Base-by-base conservation (phyloP, 2,888 invertebrate genomes). In the Nomada hirtipes region DNA sequence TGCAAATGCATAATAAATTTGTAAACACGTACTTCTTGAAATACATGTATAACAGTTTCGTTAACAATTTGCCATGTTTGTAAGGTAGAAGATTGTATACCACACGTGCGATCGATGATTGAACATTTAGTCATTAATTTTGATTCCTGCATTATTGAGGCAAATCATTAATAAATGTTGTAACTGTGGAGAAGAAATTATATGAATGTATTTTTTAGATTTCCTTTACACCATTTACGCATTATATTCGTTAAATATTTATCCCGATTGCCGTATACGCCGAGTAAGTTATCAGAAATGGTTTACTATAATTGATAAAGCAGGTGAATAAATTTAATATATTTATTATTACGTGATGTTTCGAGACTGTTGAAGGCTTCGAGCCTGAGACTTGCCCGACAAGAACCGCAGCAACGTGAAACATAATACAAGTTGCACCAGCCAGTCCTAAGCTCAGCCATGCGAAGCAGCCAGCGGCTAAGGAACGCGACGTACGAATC, bases 341-440 rank as follows among this genome's bases (percentile, higher is more conserved):
- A 80, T 79, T 87, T 79, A 82, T 73, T 80, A 77, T 86, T 78
- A 81, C 75, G 76, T 76, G 84, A 86, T 80, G 83, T 87, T 89
- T 86, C 60, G 72, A 78, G 79, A 76, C 79, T 86, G 86, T 86
- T 86, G 86, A 88, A 86, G 82, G 73, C 71, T 79, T 76, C 61
- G 87, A 85, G 80, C 84, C 78, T 81, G 71, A 79, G 88, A 91
- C 89, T 90, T 85, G 90, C 89, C 90, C 90, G 91, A 91, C 91
- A 91, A 92, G 92, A 93, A 93, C 93, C 93, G 91, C 93, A 93
- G 90, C 89, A 90, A 92, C 91, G 90, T 93, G 93, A 93, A 93
- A 93, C 91, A 92, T 93, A 93, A 93, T 93, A 91, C 93, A 93
- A 92, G 92, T 92, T 93, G 93, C 93, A 93, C 92, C 92, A 92